Evolutionary conservation across 1,140 invertebrate species (phyloP).

Genomic region (Drosophila teissieri): DNA sequence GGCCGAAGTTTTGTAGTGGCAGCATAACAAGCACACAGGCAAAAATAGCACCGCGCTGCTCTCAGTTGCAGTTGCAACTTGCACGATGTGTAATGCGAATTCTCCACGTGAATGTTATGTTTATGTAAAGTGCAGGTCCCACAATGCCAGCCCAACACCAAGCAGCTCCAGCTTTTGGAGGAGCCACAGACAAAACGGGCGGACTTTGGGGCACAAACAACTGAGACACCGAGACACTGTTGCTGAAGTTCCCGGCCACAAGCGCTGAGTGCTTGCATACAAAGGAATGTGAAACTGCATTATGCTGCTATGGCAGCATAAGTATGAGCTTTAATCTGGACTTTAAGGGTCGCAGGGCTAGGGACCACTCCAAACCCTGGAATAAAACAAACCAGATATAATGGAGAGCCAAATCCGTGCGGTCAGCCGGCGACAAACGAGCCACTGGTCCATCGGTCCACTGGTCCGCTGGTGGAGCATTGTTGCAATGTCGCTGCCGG

Average conservation of each 20-base stretch:
- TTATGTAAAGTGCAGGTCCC: slow-evolving; percentile 79
- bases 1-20: slow-evolving; percentile 69
- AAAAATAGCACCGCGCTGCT: slow-evolving; percentile 58
- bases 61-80: slow-evolving; percentile 34
- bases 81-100: slow-evolving; percentile 78
- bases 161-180: slow-evolving; percentile 7
- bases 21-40: slow-evolving; percentile 66
- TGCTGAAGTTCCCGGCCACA: slow-evolving; percentile 63
- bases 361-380: background rate
- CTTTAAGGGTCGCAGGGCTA: slow-evolving; percentile 50
- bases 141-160: slow-evolving; percentile 45
- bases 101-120: slow-evolving; percentile 80
- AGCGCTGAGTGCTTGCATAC: slow-evolving; percentile 40
- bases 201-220: background rate
- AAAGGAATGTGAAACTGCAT: slow-evolving; percentile 31
- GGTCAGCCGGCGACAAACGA: slow-evolving; percentile 31
- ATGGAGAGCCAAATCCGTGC: slow-evolving; percentile 19
- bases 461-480: background rate
- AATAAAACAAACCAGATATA: slow-evolving; percentile 13
- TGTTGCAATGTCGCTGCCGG: slow-evolving; percentile 31
- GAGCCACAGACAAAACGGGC: background rate
- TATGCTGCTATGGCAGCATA: slow-evolving; percentile 1
- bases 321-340: slow-evolving; percentile 46
- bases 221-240: slow-evolving; percentile 30
- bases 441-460: background rate